Evolutionary conservation across 2,888 invertebrate genomes (phyloP).

Genomic region (Drosophila planitibia): DNA sequence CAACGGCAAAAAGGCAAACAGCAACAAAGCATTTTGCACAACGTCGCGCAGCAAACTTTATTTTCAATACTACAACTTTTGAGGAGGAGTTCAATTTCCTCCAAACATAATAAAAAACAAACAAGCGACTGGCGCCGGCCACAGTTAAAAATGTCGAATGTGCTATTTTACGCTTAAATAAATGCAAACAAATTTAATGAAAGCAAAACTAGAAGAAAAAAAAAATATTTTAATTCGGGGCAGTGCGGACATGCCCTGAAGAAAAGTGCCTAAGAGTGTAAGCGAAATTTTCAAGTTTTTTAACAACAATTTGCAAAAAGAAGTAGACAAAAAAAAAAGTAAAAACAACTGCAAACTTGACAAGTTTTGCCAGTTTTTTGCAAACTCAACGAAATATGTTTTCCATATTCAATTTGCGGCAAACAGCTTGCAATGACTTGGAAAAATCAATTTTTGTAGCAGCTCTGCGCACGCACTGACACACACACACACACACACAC

Average conservation of each 20-base stretch:
- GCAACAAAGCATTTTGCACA: slow-evolving; percentile 32
- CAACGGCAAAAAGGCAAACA: slow-evolving; percentile 34
- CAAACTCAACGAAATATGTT: slow-evolving; percentile 31
- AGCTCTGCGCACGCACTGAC: slow-evolving; percentile 59
- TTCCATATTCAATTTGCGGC: slow-evolving; percentile 36
- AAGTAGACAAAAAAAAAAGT: not conserved
- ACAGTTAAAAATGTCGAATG: slow-evolving; percentile 41
- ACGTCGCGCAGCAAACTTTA: slow-evolving; percentile 59
- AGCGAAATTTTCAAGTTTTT: slow-evolving; percentile 27
- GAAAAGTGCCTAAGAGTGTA: slow-evolving; percentile 32
- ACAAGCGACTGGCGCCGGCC: slow-evolving; percentile 60
- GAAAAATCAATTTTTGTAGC: slow-evolving; percentile 80
- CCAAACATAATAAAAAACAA: slow-evolving; percentile 34
- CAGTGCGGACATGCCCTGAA: slow-evolving; percentile 33
- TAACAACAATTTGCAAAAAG: slow-evolving; percentile 12
- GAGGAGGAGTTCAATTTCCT: slow-evolving; percentile 24
- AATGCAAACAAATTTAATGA: slow-evolving; percentile 9
- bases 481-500: slow-evolving; percentile 25
- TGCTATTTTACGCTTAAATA: slow-evolving; percentile 38
- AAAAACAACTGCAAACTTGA: not conserved
- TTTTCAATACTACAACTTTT: slow-evolving; percentile 37
- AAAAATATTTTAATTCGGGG: slow-evolving; percentile 7
- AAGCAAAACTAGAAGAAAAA: slow-evolving; percentile 1
- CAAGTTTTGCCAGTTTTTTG: slow-evolving; percentile 41
- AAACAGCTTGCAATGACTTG: slow-evolving; percentile 55